Evolutionary conservation across 1,140 invertebrate genomes (phyloP), one percentile per base, ranked within the genome.

Genomic region (Trachymyrmex cornetzi): DNA sequence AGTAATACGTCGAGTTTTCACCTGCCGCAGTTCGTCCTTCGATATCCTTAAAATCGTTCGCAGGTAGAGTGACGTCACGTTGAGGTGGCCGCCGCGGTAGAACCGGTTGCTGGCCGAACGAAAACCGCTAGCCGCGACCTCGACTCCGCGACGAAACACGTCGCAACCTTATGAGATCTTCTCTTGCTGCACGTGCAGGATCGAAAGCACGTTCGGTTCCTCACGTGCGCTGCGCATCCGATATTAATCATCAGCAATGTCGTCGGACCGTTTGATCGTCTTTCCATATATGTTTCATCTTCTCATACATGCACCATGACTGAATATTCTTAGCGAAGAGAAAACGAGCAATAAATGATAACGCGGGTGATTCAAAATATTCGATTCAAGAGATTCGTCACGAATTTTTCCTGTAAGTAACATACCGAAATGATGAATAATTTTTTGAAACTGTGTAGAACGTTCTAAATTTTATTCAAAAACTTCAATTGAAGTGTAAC

Each of bases 91-190:
- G 77, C 88, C 80, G 91, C 71, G 87, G 71, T 59, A 59, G 88
- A 93, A 93, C 92, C 91, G 91, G 92, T 92, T 92, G 87, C 77
- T 64, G 90, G 86, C 72, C 91, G 87, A 90, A 94, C 93, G 92
- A 93, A 94, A 93, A 94, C 93, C 93, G 92, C 92, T 94, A 94
- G 91, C 87, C 88, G 86, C 91, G 91, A 93, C 91, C 93, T 93
- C 93, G 91, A 91, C 92, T 92, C 38, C 85, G 74, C 82, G 85
- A 71, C 87, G 79, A 90, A 89, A 91, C 91, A 86, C 79, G 66
- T 74, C 79, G 86, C 85, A 88, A 88, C 87, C 87, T 93, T 92
- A 89, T 82, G 85, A 86, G 87, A 90, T 87, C 89, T 87, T 92
- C 87, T 88, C 63, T 48, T 16, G 77, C 61, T 64, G 44, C 77